Base-by-base conservation (phyloP, 2,888 invertebrate genomes). In the Allolobophora icterica region DNA sequence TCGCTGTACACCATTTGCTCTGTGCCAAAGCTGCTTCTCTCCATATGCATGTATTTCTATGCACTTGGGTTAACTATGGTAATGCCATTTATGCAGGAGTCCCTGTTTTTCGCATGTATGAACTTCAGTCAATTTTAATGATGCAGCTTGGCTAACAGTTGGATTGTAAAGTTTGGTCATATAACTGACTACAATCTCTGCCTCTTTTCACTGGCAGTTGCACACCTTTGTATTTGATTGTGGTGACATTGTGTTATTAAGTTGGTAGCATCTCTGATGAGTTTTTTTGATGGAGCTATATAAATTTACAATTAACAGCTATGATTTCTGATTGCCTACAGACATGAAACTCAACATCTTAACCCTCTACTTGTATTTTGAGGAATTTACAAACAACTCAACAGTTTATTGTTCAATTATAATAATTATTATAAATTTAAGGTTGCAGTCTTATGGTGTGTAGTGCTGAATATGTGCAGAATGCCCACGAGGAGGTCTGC, bases 401-500 rank as follows among this genome's bases (percentile, higher is more conserved):
- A 24, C 52, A 52, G 19, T 52, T 19, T 52, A 52, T 52, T 52
- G 21, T 71, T 71, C 8, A n/a, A n/a, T 71, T 30, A 4, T 21
- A 24, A 6, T 71, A 71, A n/a, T n/a, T n/a, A 21, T 71, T 6
- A n/a, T 71, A 71, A 17, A 71, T 30, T 30, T n/a, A n/a, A n/a
- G 71, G 30, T 71, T 71, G 24, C 52, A 52, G 52, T 52, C 21
- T 52, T 52, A 52, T 52, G 13, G 42, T 42, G 13, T 42, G 42
- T 42, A 24, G 21, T 84, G 17, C 34, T 84, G 87, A 87, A 87
- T 87, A 87, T 87, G 34, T 17, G 35, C 87, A 87, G 87, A 87
- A 87, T 87, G 87, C 34, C 38, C 87, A 87, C 19, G 87, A 87
- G 38, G 38, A 87, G 34, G 87, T 87, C 21, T 87, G 87, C 87